These are phyloP conservation scores for Cydia amplana DNA, from an alignment of 1,140 invertebrate species.

Conservation along the genomic window DNA sequence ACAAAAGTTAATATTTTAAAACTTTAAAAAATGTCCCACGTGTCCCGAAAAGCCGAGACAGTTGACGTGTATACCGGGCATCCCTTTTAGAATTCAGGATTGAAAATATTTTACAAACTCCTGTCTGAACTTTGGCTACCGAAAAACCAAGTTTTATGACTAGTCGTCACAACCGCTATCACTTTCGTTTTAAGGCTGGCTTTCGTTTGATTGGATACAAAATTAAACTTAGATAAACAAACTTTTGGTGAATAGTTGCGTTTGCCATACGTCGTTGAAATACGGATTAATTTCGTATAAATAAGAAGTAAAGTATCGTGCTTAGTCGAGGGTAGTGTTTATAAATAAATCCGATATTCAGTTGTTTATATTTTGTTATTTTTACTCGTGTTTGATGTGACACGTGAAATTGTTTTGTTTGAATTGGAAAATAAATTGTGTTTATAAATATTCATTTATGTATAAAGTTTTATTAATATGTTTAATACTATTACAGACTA, in stretches of 20 bases:
- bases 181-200: background rate
- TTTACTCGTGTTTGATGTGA: constrained; percentile 28
- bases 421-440: constrained; percentile 20
- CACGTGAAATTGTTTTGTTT: constrained; percentile 30
- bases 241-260: background rate
- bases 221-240: background rate
- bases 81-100: constrained; percentile 26
- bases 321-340: constrained; percentile 7
- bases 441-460: background rate
- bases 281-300: constrained; percentile 4
- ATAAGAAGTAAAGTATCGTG: background rate
- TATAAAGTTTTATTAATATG: background rate
- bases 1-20: background rate
- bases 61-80: constrained; percentile 1
- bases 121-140: constrained; percentile 24
- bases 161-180: background rate
- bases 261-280: background rate
- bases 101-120: constrained; percentile 29
- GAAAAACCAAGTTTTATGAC: background rate
- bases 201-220: background rate
- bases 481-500: too few species aligned
- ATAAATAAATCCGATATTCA: constrained; percentile 31
- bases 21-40: background rate
- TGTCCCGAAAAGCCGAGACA: constrained; percentile 13
- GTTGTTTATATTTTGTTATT: constrained; percentile 31